A percentile compares a stretch with the other conserved stretches of the same genome.
Evolutionary conservation across 1,140 invertebrate species (phyloP).

Genomic region (Drosophila arizonae): DNA sequence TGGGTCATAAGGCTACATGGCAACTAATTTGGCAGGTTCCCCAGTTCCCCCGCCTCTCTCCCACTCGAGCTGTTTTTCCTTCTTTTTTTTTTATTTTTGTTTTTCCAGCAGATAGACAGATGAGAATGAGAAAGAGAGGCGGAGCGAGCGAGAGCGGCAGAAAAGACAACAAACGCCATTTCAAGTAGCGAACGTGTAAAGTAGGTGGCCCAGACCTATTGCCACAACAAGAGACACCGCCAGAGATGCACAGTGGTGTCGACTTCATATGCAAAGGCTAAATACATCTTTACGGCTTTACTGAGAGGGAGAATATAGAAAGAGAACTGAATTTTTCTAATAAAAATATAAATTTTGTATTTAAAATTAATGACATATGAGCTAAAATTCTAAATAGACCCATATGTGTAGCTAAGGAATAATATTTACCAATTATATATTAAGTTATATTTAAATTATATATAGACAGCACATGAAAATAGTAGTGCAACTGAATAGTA

Average conservation of each 20-base stretch:
- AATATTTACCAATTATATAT: too few species aligned
- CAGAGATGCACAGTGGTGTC: slow-evolving; percentile 46
- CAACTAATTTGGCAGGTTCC: slow-evolving; percentile 71
- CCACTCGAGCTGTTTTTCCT: slow-evolving; percentile 2
- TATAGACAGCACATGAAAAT: too few species aligned
- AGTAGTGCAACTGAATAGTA: too few species aligned
- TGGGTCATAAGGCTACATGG: slow-evolving; percentile 69
- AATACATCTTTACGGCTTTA: too few species aligned
- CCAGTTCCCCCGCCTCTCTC: not conserved
- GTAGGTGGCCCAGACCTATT: slow-evolving; percentile 78
- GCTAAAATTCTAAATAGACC: too few species aligned
- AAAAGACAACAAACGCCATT: slow-evolving; percentile 79
- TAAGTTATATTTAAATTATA: too few species aligned
- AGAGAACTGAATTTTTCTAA: too few species aligned
- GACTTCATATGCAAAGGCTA: not conserved
- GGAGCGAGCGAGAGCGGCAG: not conserved
- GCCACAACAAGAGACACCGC: slow-evolving; percentile 45
- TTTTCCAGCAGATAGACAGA: slow-evolving; percentile 56
- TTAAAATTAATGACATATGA: too few species aligned
- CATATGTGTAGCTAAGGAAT: too few species aligned
- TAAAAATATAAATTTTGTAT: too few species aligned
- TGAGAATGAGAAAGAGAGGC: not conserved
- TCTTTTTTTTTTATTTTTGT: slow-evolving; percentile 42
- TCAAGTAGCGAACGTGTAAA: slow-evolving; percentile 79
- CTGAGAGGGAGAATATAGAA: too few species aligned